phyloP scores from a whole-genome alignment of 2,113 vertebrate species.

The Dasyornis broadbenti region DNA sequence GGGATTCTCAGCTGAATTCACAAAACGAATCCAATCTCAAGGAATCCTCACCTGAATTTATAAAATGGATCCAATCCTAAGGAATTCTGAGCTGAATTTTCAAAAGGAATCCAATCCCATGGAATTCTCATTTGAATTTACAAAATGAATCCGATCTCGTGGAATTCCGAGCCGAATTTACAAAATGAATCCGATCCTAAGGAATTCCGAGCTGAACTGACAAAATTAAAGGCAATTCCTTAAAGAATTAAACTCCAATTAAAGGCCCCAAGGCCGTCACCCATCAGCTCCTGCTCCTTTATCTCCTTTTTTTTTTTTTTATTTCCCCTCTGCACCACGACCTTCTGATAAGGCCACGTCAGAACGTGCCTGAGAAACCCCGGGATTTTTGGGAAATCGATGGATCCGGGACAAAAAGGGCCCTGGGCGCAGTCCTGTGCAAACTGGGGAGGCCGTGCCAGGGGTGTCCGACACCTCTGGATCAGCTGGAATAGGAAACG shows the following conservation, averaged over 20 bases:
- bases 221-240: not conserved
- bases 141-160: not conserved
- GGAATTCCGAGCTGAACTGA: not conserved
- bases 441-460: not conserved
- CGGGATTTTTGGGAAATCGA: not conserved
- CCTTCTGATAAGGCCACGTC: not conserved
- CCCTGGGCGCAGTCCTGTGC: not conserved
- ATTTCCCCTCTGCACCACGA: not conserved
- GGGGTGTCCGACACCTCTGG: not conserved
- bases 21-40: fast-evolving
- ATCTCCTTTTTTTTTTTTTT: not conserved
- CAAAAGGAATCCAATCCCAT: not conserved
- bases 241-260: not conserved
- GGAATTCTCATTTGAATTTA: not conserved
- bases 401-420: not conserved
- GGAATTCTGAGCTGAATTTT: not conserved
- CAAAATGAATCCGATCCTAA: not conserved
- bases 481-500: fast-evolving
- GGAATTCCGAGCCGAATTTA: not conserved
- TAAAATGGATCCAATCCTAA: fast-evolving
- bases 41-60: not conserved
- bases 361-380: not conserved
- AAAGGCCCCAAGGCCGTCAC: not conserved
- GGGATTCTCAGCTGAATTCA: not conserved
- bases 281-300: not conserved